Base-by-base conservation (phyloP, 2,888 invertebrate species). In the Melipona beecheii region DNA sequence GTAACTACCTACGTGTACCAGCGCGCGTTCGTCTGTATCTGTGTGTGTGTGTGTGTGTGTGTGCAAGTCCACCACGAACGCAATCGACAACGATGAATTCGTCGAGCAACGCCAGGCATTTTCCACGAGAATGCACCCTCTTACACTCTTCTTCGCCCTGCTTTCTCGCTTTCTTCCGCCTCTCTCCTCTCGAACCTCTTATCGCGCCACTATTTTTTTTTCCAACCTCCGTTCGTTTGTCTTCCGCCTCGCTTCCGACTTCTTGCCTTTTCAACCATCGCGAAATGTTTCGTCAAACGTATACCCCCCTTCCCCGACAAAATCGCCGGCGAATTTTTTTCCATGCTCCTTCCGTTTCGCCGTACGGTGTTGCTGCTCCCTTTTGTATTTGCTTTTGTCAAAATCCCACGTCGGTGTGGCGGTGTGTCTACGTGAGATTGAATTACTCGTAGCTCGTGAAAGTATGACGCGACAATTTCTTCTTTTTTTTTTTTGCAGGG, bases 41-140 rank as follows among this genome's bases (percentile, higher is more conserved):
- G 24, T 5, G 13, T 56, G 56, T 15, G 13, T 4, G 19, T 11
- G 27, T 21, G 15, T 24, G 24, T 6, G 27, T 17, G 15, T 19
- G n/a, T 6, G 24, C 3, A 19, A 17, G 60, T 27, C 62, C 62
- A 69, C 62, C 54, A 50, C 70, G 60, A 70, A 56, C 27, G 62
- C 75, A 76, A 75, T 81, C 81, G 81, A 62, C 58, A 65, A 72
- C 77, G 77, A 81, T 72, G 85, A 85, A 85, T 88, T 88, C 79
- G 74, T 80, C 50, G 76, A 81, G 75, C 75, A 65, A 72, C 80
- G 82, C 58, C 52, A 81, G 74, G 62, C 70, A 81, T 83, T 89
- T 86, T 89, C 82, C 83, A 49, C 71, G 65, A 79, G 78, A 86
- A 86, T 77, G 85, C 75, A 66, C 78, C 75, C 75, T 75, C 64